Percentiles rank a stretch among this genome's conserved stretches.
phyloP scores from a whole-genome alignment of 1,140 invertebrate genomes.

The Drosophila aff. region DNA sequence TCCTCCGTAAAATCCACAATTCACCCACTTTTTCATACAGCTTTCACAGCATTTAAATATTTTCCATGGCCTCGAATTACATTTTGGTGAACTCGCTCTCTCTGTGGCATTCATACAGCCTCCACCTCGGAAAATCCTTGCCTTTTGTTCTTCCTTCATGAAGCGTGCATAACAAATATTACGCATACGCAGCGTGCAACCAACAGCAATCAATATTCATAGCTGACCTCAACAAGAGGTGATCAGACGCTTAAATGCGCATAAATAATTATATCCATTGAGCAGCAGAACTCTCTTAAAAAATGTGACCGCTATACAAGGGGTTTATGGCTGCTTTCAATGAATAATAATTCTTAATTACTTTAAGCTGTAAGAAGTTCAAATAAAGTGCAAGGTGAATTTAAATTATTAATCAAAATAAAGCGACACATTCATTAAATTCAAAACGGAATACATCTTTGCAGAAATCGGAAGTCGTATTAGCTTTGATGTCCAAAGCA shows the following conservation, averaged over 20 bases:
- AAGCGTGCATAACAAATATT: constrained; percentile 42
- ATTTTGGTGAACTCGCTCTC: constrained; percentile 23
- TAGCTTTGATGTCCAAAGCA: not conserved
- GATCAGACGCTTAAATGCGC: constrained; percentile 41
- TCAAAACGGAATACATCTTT: not conserved
- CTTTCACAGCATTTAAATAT: constrained; percentile 32
- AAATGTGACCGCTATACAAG: not conserved
- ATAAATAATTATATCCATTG: constrained; percentile 39
- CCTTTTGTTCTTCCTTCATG: constrained; percentile 26
- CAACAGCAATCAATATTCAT: constrained; percentile 58
- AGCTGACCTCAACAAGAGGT: constrained; percentile 41
- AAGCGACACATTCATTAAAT: not conserved
- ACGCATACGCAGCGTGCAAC: constrained; percentile 45
- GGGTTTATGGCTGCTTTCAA: not conserved
- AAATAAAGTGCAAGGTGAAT: not conserved
- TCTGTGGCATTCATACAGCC: not conserved
- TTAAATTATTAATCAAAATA: not conserved
- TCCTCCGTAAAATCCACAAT: constrained; percentile 32
- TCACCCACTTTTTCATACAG: constrained; percentile 9
- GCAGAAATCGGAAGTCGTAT: not conserved
- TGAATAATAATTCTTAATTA: constrained; percentile 2
- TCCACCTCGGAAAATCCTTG: constrained; percentile 7
- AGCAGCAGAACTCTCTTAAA: not conserved
- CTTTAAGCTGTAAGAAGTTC: not conserved
- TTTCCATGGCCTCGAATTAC: constrained; percentile 33